Base-by-base conservation (phyloP, 2,797 vertebrate species). In the Lacerta agilis region DNA sequence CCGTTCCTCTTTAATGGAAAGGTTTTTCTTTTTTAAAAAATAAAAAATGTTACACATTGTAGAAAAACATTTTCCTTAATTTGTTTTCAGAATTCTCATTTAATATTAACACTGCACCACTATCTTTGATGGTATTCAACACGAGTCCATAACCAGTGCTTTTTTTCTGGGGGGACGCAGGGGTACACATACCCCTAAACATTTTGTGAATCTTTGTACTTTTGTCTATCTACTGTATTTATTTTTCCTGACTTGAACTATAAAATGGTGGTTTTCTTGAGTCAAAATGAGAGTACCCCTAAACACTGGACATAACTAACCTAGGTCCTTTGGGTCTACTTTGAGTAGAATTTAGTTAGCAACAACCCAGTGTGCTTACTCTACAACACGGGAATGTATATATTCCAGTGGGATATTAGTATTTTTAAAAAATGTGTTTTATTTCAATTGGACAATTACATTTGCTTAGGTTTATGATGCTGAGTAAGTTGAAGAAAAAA, bases 21-120 rank as follows among this genome's bases (percentile, higher is more conserved):
- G 3, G 25, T 13, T 33, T 64, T 84, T 73, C 13, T 15, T 66
- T 66, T 23, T 36, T 9, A 36, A 79, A 38, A 38, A 38, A 36
- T 4, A 5, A 85, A 86, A 66, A 17, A 4, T 23, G 45, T 55
- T 79, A 79, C 29, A n/a, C 72, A 45, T 88, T 91, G 85, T 91
- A 79, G 41, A 86, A 61, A 33, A n/a, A 87, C 6, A 78, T 82
- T 71, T 79, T 83, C 36, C 73, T 55, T 61, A 8, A 72, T 10
- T 49, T 38, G 15, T 49, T 55, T 20, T 66, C 82, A 66, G 38
- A 43, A 43, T 67, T 81, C 33, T 33, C 82, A 20, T 41, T 36
- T 89, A 49, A 75, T 10, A 11, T n/a, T 0, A 36, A 29, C 15
- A 75, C 23, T 55, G 25, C 25, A 79, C 61, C 8, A 36, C 33